Base-by-base conservation (phyloP, 2,113 vertebrate species). In the Phyllopteryx taeniolatus region DNA sequence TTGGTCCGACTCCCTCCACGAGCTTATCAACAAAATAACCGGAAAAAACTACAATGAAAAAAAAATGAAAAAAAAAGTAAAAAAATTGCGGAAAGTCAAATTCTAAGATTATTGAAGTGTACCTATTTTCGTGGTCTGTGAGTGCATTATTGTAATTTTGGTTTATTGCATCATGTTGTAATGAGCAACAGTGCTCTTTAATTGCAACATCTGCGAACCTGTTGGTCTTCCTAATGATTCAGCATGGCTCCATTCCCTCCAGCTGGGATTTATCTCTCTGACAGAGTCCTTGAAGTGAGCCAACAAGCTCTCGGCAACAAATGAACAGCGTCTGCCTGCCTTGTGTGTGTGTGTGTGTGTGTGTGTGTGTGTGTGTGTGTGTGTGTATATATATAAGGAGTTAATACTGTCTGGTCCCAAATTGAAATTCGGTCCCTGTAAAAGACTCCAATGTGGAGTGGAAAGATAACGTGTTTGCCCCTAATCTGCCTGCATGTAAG, bases 351-450 rank as follows among this genome's bases (percentile, higher is more conserved):
- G 35, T 39, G 35, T 6, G 35, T 39, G 35, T 6, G 35, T 39
- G 35, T 39, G 35, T 39, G 35, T 39, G 35, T 39, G 35, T 6
- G 35, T 39, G 35, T 6, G 35, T 39, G 35, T 6, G 35, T 39
- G 35, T 39, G 35, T 39, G 35, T 39, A 2, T 39, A 2, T 6
- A 2, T 39, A 3, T 39, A 80, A 57, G 79, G 85, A 76, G 73
- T 78, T 86, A 69, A 78, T 83, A 73, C 69, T 79, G 86, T 86
- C 81, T 82, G 76, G 78, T 73, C 77, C 81, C 77, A 80, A 83
- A 91, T 90, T 91, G 79, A 90, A 83, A 90, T 88, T 91, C 89
- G 49, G 68, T 68, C 79, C 81, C 80, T 79, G 85, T 81, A 73
- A 75, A 86, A 75, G 79, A 84, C 84, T 74, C 81, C 81, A 83